Conservation (phyloP, 2,113 vertebrate species). For the Upupa epops region DNA sequence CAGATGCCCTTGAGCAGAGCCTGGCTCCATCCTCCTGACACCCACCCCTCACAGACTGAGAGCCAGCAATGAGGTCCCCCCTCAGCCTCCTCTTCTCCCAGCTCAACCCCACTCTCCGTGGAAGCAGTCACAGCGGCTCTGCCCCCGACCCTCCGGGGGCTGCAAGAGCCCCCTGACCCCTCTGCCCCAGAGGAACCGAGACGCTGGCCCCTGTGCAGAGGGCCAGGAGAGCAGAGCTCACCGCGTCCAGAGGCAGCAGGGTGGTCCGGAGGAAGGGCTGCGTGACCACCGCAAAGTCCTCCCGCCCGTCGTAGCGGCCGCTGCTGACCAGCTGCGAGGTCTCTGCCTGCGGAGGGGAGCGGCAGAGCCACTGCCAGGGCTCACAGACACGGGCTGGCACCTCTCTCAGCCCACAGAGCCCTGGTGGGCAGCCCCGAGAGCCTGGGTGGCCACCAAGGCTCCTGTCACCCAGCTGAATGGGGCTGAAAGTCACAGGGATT, state of each 20-base stretch:
- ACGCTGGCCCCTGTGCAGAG: not conserved
- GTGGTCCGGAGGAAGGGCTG: slow-evolving; percentile 88
- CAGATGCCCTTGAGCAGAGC: too few species aligned
- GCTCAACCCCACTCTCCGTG: too few species aligned
- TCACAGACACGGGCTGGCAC: not conserved
- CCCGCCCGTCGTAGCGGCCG: slow-evolving; percentile 72
- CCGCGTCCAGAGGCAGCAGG: slow-evolving; percentile 75
- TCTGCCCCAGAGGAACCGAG: not conserved
- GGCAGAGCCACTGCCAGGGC: too few species aligned
- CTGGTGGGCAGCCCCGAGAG: too few species aligned
- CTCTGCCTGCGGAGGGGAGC: slow-evolving; percentile 54
- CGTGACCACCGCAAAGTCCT: slow-evolving; percentile 85
- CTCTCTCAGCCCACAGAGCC: not conserved
- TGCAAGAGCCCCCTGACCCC: not conserved
- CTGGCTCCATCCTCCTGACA: too few species aligned
- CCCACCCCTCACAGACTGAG: too few species aligned
- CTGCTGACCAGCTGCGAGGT: slow-evolving; percentile 60
- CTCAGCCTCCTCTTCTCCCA: too few species aligned
- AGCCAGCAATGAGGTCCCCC: too few species aligned
- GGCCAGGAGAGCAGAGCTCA: slow-evolving; percentile 63
- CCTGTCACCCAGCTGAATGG: too few species aligned
- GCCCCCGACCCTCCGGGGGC: not conserved
- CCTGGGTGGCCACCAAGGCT: too few species aligned
- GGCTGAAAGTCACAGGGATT: too few species aligned
- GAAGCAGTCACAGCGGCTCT: not conserved